Percentiles rank a stretch among this genome's conserved stretches.
These are phyloP conservation scores for Lipophrys pholis DNA, from an alignment of 2,113 vertebrate species.

Conservation along the genomic window DNA sequence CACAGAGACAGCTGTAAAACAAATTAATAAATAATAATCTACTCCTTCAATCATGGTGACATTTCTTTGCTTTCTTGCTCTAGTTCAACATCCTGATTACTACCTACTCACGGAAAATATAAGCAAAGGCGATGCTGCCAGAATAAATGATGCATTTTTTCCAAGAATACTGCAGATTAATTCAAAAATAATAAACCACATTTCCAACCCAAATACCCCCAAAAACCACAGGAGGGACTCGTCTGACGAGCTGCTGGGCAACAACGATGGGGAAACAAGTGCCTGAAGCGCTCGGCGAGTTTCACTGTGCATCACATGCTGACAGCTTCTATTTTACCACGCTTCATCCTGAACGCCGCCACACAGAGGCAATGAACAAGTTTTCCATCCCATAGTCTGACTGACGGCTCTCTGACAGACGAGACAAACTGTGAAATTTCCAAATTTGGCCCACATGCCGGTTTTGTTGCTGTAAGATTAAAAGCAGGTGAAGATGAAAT, in stretches of 20 bases:
- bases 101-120: constrained; percentile 12
- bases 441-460: background rate
- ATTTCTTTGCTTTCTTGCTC: background rate
- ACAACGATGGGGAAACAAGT: background rate
- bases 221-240: constrained; percentile 31
- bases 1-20: background rate
- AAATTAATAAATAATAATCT: no score
- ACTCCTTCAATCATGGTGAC: background rate
- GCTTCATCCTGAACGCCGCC: background rate
- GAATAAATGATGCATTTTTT: constrained; percentile 1
- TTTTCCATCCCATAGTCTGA: constrained; percentile 10
- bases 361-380: background rate
- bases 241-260: background rate
- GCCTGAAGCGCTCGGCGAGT: background rate
- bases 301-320: background rate
- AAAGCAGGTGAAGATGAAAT: constrained; percentile 23
- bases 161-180: constrained; percentile 3
- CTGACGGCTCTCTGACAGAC: background rate
- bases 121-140: constrained; percentile 7
- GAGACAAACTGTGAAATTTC: background rate
- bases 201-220: background rate
- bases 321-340: constrained; percentile 7
- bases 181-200: constrained; percentile 6
- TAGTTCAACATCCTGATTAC: background rate
- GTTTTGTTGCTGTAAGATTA: constrained; percentile 1